phyloP scores from a whole-genome alignment of 2,797 vertebrate species.

The Falco naumanni region DNA sequence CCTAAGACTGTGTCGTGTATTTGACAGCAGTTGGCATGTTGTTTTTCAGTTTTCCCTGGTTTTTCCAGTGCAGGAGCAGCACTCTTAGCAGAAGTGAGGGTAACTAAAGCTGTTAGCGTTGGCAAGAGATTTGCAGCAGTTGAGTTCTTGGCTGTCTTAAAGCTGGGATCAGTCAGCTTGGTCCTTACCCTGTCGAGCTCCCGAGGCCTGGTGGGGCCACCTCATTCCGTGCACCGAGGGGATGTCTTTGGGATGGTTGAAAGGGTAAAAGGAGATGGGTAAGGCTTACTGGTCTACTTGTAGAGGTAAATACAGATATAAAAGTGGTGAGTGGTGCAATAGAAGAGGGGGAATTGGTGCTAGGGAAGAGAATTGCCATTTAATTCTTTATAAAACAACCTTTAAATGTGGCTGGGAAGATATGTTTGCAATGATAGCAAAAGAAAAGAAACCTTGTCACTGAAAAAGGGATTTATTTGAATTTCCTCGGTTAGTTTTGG shows the following conservation, averaged over 20 bases:
- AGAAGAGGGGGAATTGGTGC: not conserved
- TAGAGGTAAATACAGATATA: not conserved
- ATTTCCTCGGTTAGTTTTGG: slow-evolving; percentile 53
- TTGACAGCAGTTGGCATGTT: not conserved
- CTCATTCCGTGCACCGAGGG: not conserved
- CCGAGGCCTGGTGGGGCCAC: fast-evolving
- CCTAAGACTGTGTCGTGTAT: not conserved
- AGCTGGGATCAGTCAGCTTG: not conserved
- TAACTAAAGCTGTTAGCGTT: not conserved
- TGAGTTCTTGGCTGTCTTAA: not conserved
- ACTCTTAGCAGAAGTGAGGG: not conserved
- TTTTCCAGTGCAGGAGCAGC: not conserved
- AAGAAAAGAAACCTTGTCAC: not conserved
- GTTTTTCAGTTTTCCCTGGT: not conserved
- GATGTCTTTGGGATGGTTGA: not conserved
- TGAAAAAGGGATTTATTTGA: slow-evolving; percentile 33
- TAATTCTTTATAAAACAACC: slow-evolving; percentile 12
- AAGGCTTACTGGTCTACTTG: not conserved
- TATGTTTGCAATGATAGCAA: not conserved
- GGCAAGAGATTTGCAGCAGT: not conserved
- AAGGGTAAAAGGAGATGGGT: not conserved
- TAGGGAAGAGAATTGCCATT: slow-evolving; percentile 1
- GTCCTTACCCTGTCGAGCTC: not conserved
- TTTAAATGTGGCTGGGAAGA: slow-evolving; percentile 25
- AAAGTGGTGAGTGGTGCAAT: not conserved